Evolutionary conservation across 2,888 invertebrate species (phyloP).

Genomic region (Dynastes maya): DNA sequence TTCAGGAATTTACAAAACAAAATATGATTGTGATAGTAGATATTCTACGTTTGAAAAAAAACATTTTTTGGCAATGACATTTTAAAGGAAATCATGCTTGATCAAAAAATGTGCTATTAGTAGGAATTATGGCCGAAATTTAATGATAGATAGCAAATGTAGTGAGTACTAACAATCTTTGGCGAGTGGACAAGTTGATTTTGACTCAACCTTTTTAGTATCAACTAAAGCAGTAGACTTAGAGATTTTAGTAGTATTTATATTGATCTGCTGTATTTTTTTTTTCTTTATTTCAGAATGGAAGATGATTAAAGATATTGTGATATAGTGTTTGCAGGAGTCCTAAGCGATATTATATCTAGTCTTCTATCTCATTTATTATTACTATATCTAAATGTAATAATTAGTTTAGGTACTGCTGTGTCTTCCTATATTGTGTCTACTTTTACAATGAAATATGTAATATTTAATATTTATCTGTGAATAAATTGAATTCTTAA

Average conservation of each 20-base stretch:
- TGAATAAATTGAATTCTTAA: slow-evolving; percentile 39
- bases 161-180: neutral
- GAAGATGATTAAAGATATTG: slow-evolving; percentile 43
- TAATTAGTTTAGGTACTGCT: slow-evolving; percentile 30
- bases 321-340: slow-evolving; percentile 42
- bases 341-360: slow-evolving; percentile 31
- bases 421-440: slow-evolving; percentile 41
- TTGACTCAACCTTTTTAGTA: neutral
- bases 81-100: no score
- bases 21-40: no score
- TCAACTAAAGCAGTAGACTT: slow-evolving; percentile 5
- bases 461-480: slow-evolving; percentile 38
- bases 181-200: neutral
- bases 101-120: neutral
- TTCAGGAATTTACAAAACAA: no score
- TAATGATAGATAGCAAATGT: neutral
- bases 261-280: slow-evolving; percentile 36
- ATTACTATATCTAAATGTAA: slow-evolving; percentile 22
- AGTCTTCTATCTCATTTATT: slow-evolving; percentile 4
- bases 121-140: neutral
- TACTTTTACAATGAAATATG: slow-evolving; percentile 37
- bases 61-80: no score
- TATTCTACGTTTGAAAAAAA: no score
- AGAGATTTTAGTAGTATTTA: neutral
- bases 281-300: slow-evolving; percentile 31